A percentile compares a stretch with the other conserved stretches of the same genome.
phyloP scores from a whole-genome alignment of 2,888 invertebrate species.

The Ephialtes manifestator region DNA sequence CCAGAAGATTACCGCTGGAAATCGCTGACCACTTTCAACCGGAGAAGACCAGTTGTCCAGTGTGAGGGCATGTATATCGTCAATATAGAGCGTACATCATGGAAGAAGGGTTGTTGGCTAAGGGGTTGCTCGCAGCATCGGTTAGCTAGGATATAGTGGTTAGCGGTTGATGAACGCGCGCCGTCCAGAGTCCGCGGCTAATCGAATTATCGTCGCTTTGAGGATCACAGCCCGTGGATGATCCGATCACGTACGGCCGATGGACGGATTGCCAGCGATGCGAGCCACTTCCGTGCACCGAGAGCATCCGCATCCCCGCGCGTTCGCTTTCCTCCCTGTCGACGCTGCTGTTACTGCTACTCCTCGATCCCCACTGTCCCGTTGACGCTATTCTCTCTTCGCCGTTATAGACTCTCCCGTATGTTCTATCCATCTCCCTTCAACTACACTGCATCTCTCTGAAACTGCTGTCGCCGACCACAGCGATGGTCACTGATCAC shows the following conservation, averaged over 20 bases:
- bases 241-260: slow-evolving; percentile 84
- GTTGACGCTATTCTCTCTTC: slow-evolving; percentile 59
- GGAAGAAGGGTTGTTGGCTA: slow-evolving; percentile 72
- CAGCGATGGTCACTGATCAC: slow-evolving; percentile 64
- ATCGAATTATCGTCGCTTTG: slow-evolving; percentile 86
- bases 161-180: slow-evolving; percentile 84
- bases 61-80: slow-evolving; percentile 58
- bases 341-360: slow-evolving; percentile 36
- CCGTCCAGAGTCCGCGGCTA: slow-evolving; percentile 75
- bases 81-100: slow-evolving; percentile 54
- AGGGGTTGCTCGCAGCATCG: slow-evolving; percentile 73
- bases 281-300: slow-evolving; percentile 82
- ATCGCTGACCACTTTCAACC: slow-evolving; percentile 22
- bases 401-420: slow-evolving; percentile 42
- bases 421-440: slow-evolving; percentile 29
- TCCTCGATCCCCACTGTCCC: slow-evolving; percentile 66
- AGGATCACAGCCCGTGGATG: slow-evolving; percentile 85
- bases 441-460: slow-evolving; percentile 31
- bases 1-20: not conserved
- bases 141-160: slow-evolving; percentile 77
- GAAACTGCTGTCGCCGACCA: slow-evolving; percentile 43
- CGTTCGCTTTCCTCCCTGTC: slow-evolving; percentile 49
- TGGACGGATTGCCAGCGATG: slow-evolving; percentile 84
- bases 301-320: slow-evolving; percentile 54
- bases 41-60: slow-evolving; percentile 22